A percentile compares a stretch with the other conserved stretches of the same genome.
phyloP scores from a whole-genome alignment of 2,797 vertebrate species.

The Anolis apletophallus region DNA sequence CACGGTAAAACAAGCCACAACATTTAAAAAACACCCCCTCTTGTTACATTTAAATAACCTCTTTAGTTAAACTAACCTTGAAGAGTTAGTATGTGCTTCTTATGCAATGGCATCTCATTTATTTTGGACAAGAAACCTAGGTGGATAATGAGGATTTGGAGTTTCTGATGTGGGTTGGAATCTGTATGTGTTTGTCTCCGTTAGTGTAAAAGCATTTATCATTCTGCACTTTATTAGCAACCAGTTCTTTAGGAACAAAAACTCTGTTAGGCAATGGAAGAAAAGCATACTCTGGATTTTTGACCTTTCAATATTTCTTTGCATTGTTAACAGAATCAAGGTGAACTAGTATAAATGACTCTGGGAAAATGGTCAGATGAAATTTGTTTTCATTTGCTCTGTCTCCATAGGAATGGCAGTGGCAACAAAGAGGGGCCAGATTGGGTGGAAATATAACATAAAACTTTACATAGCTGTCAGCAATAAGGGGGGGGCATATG shows the following conservation, averaged over 20 bases:
- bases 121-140: slow-evolving; percentile 63
- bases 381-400: not conserved
- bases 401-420: not conserved
- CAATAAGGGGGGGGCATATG: no score
- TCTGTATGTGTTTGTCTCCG: slow-evolving; percentile 44
- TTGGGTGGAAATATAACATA: no score
- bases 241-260: slow-evolving; percentile 4
- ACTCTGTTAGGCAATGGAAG: slow-evolving; percentile 56
- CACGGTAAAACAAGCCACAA: slow-evolving; percentile 24
- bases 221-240: slow-evolving; percentile 49
- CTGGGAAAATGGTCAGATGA: slow-evolving; percentile 15
- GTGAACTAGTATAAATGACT: slow-evolving; percentile 42
- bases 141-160: slow-evolving; percentile 54
- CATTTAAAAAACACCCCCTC: slow-evolving; percentile 58
- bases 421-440: no score
- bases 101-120: slow-evolving; percentile 66
- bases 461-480: no score
- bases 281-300: slow-evolving; percentile 51
- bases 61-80: slow-evolving; percentile 76
- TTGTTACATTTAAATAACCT: slow-evolving; percentile 76
- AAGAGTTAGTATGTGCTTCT: slow-evolving; percentile 64
- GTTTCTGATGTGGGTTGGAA: slow-evolving; percentile 49
- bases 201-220: slow-evolving; percentile 68
- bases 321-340: slow-evolving; percentile 31
- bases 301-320: slow-evolving; percentile 54